Percentiles rank a stretch among this genome's conserved stretches.
phyloP scores from a whole-genome alignment of 1,140 invertebrate genomes.

The Ctenoplectra terminalis region DNA sequence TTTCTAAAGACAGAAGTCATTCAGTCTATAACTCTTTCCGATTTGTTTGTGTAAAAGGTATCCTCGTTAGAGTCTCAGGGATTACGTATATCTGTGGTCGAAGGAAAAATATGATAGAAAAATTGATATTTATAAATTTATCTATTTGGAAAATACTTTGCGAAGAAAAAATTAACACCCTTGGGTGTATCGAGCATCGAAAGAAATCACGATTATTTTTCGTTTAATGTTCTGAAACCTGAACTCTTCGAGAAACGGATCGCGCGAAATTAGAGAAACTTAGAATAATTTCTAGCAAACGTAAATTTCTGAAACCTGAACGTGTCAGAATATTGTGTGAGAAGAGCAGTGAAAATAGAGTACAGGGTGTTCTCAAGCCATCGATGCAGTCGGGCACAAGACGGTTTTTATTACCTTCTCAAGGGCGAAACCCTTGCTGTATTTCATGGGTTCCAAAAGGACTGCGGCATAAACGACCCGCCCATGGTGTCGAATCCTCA shows the following conservation, averaged over 20 bases:
- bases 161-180: too few relatives aligned
- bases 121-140: background rate
- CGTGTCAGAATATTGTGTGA: background rate
- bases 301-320: background rate
- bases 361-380: background rate
- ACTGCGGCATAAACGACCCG: slow-evolving; percentile 44
- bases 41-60: background rate
- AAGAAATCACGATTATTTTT: too few relatives aligned
- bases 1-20: background rate
- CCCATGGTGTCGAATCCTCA: slow-evolving; percentile 30
- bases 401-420: slow-evolving; percentile 50
- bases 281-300: too few relatives aligned
- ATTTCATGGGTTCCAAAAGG: background rate
- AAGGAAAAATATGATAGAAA: background rate
- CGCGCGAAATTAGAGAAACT: background rate
- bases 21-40: background rate
- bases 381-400: slow-evolving; percentile 13
- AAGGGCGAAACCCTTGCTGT: slow-evolving; percentile 48
- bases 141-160: too few relatives aligned
- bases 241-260: too few relatives aligned
- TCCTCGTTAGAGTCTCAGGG: background rate
- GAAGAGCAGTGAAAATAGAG: background rate
- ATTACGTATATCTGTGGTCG: background rate
- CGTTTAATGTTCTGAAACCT: too few relatives aligned
- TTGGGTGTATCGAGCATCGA: too few relatives aligned